phyloP scores from a whole-genome alignment of 1,140 invertebrate species.

The Telenomus remus region DNA sequence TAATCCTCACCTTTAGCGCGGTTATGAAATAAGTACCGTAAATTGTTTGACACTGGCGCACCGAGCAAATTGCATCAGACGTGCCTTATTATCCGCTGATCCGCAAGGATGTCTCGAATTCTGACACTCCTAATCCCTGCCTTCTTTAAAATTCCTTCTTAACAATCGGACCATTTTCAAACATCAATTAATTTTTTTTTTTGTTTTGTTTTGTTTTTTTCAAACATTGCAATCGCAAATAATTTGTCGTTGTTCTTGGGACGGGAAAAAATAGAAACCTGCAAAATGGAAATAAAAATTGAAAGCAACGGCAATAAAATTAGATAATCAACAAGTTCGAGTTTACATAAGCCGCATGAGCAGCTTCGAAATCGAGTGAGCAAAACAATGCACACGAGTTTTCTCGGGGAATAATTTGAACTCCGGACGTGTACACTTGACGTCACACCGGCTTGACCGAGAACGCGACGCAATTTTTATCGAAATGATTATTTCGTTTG shows the following conservation, averaged over 20 bases:
- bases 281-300: too few relatives aligned
- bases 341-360: slow-evolving; percentile 30
- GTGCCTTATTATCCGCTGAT: slow-evolving; percentile 21
- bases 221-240: too few relatives aligned
- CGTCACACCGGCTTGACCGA: slow-evolving; percentile 5
- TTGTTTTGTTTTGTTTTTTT: too few relatives aligned
- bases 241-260: too few relatives aligned
- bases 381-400: slow-evolving; percentile 2
- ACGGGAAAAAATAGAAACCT: slow-evolving; percentile 2
- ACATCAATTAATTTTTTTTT: too few relatives aligned
- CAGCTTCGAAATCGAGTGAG: slow-evolving; percentile 20
- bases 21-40: slow-evolving; percentile 48
- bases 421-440: slow-evolving; percentile 3
- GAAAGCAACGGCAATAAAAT: slow-evolving; percentile 22
- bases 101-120: slow-evolving; percentile 1
- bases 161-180: too few relatives aligned
- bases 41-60: slow-evolving; percentile 36
- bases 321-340: slow-evolving; percentile 40
- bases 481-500: neutral
- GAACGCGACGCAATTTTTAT: slow-evolving; percentile 20
- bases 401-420: slow-evolving; percentile 11
- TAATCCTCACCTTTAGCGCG: slow-evolving; percentile 34
- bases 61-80: slow-evolving; percentile 29
- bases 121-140: too few relatives aligned
- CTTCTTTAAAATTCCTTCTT: too few relatives aligned